Evolutionary conservation across 2,888 invertebrate genomes (phyloP), one percentile per base, ranked within the genome.

Genomic region (Drosophila subsilvestris): DNA sequence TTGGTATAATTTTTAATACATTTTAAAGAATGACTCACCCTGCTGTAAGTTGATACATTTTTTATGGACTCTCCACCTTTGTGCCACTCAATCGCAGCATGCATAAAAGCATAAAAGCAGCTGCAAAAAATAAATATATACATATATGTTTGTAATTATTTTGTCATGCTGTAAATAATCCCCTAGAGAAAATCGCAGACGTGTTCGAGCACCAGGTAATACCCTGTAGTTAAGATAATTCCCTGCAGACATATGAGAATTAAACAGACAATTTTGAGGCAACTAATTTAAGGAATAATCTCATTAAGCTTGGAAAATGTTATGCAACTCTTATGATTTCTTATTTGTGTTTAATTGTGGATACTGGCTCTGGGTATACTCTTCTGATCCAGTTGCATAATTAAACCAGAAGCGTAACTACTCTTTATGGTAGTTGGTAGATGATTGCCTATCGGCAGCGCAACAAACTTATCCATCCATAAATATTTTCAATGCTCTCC

Each of bases 71-170:
- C 47, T 18, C 22, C 58, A 65, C 74, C 66, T 74, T 45, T 66
- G 58, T 20, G 74, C 47, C 53, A 65, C 74, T 72, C 71, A 74
- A 58, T 74, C 58, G 74, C 49, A 47, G 73, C 57, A 20, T 44
- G 48, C 50, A 59, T 37, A 56, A 50, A 56, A 27, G 58, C 51
- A 56, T 44, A 72, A 58, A 60, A 48, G 57, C 51, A 48, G 53
- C 44, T 55, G 27, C 27, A 49, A 49, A 56, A 76, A 65, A 68
- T 14, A 48, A 18, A 12, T 53, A 63, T 6, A 25, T 25, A 25
- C 25, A 25, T 25, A 6, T 25, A 32, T 67, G 37, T 54, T 49
- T 62, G 62, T 53, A 75, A 71, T 82, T 71, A 79, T 79, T 82
- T 77, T 75, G 68, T 59, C 63, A 53, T 57, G 74, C 61, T 49